Evolutionary conservation across 2,888 invertebrate species (phyloP).

Genomic region (Eupithecia tripunctaria): DNA sequence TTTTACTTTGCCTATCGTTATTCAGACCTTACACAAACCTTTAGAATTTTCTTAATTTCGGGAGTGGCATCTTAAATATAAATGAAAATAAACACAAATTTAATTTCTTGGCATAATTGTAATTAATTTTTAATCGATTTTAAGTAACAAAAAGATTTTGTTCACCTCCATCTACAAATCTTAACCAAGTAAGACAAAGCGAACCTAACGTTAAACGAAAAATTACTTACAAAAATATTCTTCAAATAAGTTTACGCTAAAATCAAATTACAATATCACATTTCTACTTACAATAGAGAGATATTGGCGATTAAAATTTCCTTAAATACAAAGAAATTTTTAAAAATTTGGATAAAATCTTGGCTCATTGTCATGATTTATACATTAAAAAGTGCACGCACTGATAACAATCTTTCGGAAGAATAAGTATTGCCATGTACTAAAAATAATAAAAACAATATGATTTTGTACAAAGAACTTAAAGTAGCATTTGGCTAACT

Average conservation of each 20-base stretch:
- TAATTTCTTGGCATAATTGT: constrained; percentile 83
- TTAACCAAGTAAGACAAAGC: constrained; percentile 81
- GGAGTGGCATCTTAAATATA: background rate
- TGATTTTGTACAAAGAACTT: constrained; percentile 73
- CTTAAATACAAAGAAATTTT: constrained; percentile 64
- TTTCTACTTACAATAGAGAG: constrained; percentile 85
- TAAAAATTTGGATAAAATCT: constrained; percentile 68
- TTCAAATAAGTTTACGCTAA: constrained; percentile 79
- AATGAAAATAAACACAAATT: constrained; percentile 64
- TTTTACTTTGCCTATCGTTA: background rate
- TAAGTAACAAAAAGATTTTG: constrained; percentile 82
- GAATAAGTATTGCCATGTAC: constrained; percentile 78
- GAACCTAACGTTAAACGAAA: constrained; percentile 76
- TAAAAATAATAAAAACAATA: constrained; percentile 59
- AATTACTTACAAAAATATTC: constrained; percentile 83
- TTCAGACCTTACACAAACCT: background rate
- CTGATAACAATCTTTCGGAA: constrained; percentile 78
- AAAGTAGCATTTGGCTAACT: constrained; percentile 77
- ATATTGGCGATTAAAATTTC: constrained; percentile 74
- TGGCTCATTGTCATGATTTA: constrained; percentile 71
- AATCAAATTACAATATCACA: constrained; percentile 85
- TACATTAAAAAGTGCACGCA: constrained; percentile 66
- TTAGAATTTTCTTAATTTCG: background rate
- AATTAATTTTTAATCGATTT: constrained; percentile 83
- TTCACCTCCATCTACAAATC: constrained; percentile 78